Conservation (phyloP, 2,113 vertebrate genomes). For the Xiphophorus hellerii region DNA sequence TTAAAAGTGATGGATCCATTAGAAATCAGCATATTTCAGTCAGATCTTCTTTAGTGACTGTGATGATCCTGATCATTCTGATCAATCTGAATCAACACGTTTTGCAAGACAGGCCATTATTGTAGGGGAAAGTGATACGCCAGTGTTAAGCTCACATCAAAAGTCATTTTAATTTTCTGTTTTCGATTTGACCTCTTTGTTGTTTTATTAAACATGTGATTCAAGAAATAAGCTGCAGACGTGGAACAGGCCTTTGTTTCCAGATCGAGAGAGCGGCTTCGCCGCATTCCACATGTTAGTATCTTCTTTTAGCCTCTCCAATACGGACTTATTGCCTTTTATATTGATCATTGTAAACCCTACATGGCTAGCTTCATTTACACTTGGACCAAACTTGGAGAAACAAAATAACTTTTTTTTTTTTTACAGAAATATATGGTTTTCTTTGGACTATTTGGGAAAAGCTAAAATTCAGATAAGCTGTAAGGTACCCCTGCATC, state of each 20-base stretch:
- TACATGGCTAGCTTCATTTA: conserved; percentile 45
- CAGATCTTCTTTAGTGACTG: conserved; percentile 44
- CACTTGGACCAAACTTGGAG: conserved; percentile 73
- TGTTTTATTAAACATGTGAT: conserved; percentile 16
- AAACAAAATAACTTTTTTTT: background rate
- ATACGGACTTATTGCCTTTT: conserved; percentile 2
- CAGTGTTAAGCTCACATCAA: conserved; percentile 68
- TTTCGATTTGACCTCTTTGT: conserved; percentile 8
- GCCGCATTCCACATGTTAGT: background rate
- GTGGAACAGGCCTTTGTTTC: conserved; percentile 8
- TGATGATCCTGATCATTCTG: conserved; percentile 37
- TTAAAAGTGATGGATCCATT: conserved; percentile 9
- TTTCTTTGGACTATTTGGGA: conserved; percentile 22
- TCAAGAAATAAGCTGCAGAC: conserved; percentile 30
- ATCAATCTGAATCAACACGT: background rate
- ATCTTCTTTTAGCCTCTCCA: conserved; percentile 3
- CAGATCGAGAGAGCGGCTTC: conserved; percentile 14
- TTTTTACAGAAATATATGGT: conserved; percentile 8
- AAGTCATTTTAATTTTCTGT: conserved; percentile 37
- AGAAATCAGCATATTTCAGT: background rate
- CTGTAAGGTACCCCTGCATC: conserved; percentile 54
- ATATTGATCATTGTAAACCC: conserved; percentile 16
- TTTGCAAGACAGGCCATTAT: conserved; percentile 43
- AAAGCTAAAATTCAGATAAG: conserved; percentile 59
- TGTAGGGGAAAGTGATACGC: conserved; percentile 32